These are phyloP conservation scores for Simalia tracyae DNA, from an alignment of 2,797 vertebrate species.

Conservation along the genomic window DNA sequence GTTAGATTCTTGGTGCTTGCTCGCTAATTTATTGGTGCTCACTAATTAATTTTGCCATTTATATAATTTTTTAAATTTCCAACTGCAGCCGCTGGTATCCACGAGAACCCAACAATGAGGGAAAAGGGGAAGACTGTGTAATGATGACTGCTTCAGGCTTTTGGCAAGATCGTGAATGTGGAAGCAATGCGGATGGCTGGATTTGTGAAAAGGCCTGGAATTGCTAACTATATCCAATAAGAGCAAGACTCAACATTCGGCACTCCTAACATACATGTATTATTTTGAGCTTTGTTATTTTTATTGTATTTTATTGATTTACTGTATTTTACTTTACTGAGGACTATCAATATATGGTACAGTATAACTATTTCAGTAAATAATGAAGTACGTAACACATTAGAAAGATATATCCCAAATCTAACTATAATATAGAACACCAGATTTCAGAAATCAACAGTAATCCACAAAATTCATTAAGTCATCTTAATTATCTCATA, in stretches of 20 bases:
- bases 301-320: background rate
- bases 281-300: background rate
- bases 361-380: background rate
- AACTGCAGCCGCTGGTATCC: background rate
- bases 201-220: constrained; percentile 29
- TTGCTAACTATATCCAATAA: background rate
- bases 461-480: background rate
- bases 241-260: background rate
- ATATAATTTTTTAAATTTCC: background rate
- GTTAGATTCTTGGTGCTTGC: background rate
- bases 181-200: background rate
- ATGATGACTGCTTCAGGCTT: accelerated
- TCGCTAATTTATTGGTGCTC: background rate
- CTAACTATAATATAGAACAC: background rate
- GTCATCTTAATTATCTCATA: background rate
- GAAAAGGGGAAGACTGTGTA: constrained; percentile 4
- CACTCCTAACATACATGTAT: background rate
- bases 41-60: background rate
- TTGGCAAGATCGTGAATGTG: constrained; percentile 13
- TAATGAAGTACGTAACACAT: background rate
- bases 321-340: background rate
- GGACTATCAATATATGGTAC: background rate
- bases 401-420: background rate
- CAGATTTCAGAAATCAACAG: background rate
- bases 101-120: background rate